These are phyloP conservation scores for Isurus oxyrinchus DNA, from an alignment of 2,113 vertebrate genomes.

Conservation along the genomic window DNA sequence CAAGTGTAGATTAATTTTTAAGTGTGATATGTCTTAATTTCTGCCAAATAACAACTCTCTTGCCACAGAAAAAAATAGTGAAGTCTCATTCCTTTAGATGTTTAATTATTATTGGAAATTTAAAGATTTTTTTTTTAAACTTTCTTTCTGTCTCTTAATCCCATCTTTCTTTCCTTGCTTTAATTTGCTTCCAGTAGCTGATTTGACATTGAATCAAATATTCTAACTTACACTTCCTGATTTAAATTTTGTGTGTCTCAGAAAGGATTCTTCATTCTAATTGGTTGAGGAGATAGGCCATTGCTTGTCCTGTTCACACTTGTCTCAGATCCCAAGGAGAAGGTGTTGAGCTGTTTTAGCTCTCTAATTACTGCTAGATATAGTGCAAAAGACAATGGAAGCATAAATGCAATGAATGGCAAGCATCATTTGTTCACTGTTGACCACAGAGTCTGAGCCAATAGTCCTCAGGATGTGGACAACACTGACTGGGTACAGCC, in stretches of 20 bases:
- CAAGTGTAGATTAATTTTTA: too few relatives aligned
- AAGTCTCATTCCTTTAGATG: not conserved
- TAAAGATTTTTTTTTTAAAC: not conserved
- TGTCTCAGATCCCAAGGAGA: not conserved
- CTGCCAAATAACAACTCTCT: too few relatives aligned
- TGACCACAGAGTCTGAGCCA: not conserved
- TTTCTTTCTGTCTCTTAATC: not conserved
- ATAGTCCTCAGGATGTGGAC: not conserved
- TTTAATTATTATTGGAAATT: not conserved
- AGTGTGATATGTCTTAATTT: too few relatives aligned
- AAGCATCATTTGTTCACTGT: not conserved
- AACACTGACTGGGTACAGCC: not conserved
- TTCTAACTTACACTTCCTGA: not conserved
- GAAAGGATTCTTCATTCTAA: not conserved
- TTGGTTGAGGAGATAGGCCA: not conserved
- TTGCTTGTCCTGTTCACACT: not conserved
- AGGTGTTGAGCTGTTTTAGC: not conserved
- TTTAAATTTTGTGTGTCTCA: not conserved
- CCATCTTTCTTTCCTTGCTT: not conserved
- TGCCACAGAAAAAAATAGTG: not conserved
- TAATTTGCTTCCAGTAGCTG: not conserved
- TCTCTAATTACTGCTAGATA: not conserved
- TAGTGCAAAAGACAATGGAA: not conserved
- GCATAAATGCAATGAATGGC: too few relatives aligned
- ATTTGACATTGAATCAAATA: not conserved